Conservation (phyloP, 2,888 invertebrate species). For the Fabriciana adippe region DNA sequence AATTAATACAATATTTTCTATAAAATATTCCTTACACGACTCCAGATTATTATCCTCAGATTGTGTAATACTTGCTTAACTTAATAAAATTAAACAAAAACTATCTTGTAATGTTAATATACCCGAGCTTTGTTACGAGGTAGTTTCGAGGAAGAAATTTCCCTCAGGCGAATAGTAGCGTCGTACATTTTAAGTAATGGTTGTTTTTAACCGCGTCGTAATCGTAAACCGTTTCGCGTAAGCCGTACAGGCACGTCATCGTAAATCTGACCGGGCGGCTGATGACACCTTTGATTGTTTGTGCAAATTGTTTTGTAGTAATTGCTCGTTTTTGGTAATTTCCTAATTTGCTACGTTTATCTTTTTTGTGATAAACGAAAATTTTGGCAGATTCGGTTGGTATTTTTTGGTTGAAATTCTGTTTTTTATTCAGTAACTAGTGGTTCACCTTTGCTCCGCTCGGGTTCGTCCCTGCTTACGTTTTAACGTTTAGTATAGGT, state of each 20-base stretch:
- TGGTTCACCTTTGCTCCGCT: too few species aligned
- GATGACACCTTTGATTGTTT: slow-evolving; percentile 31
- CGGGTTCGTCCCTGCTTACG: too few species aligned
- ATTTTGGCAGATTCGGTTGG: too few species aligned
- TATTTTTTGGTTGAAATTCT: too few species aligned
- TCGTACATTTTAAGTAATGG: slow-evolving; percentile 40
- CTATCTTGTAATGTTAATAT: neutral
- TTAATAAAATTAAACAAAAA: slow-evolving; percentile 11
- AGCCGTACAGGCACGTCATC: slow-evolving; percentile 35
- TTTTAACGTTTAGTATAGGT: too few species aligned
- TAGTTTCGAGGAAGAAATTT: slow-evolving; percentile 23
- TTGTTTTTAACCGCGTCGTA: slow-evolving; percentile 42
- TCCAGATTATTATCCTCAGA: too few species aligned
- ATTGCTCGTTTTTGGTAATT: slow-evolving; percentile 9
- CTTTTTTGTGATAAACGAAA: too few species aligned
- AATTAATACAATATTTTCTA: too few species aligned
- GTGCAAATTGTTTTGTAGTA: slow-evolving; percentile 29
- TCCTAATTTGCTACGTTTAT: too few species aligned
- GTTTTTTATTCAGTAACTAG: too few species aligned
- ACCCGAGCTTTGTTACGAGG: slow-evolving; percentile 4
- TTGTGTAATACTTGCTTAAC: neutral
- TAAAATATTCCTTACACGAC: too few species aligned
- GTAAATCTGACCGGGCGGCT: slow-evolving; percentile 37
- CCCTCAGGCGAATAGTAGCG: slow-evolving; percentile 24
- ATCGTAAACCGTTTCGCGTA: slow-evolving; percentile 43